Percentiles rank a stretch among this genome's conserved stretches.
Conservation (phyloP, 2,113 vertebrate genomes). For the Psettodes erumei region DNA sequence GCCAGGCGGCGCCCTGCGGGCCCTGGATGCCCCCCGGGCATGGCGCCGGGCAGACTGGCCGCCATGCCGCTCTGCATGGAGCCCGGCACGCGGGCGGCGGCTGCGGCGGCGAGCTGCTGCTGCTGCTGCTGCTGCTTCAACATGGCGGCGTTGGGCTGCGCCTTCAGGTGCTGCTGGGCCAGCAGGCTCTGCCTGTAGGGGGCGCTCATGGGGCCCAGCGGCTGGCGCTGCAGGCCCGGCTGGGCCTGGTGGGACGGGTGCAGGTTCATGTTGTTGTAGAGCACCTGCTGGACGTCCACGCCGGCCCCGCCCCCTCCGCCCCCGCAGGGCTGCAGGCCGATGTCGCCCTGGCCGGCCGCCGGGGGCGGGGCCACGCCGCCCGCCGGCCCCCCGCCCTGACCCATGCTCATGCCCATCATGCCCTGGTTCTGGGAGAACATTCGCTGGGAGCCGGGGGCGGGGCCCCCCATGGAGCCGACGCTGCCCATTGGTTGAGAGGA, state of each 20-base stretch:
- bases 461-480: slow-evolving; percentile 86
- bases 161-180: slow-evolving; percentile 87
- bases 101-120: too few relatives aligned
- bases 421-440: slow-evolving; percentile 90
- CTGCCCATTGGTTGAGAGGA: slow-evolving; percentile 87
- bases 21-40: slow-evolving; percentile 69
- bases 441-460: slow-evolving; percentile 85
- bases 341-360: slow-evolving; percentile 84
- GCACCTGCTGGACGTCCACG: slow-evolving; percentile 86
- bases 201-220: slow-evolving; percentile 81
- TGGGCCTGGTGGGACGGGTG: slow-evolving; percentile 76
- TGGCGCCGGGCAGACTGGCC: slow-evolving; percentile 33
- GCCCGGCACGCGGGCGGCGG: slow-evolving; percentile 81
- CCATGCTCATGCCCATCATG: slow-evolving; percentile 89
- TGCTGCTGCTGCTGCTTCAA: slow-evolving; percentile 89
- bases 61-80: slow-evolving; percentile 67
- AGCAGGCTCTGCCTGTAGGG: slow-evolving; percentile 89
- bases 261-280: slow-evolving; percentile 86
- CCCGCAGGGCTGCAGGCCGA: slow-evolving; percentile 85
- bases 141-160: slow-evolving; percentile 84
- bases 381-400: slow-evolving; percentile 82
- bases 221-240: slow-evolving; percentile 84
- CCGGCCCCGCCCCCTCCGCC: slow-evolving; percentile 81
- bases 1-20: slow-evolving; percentile 88
- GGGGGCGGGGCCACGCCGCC: slow-evolving; percentile 78